Conservation (phyloP, 2,888 invertebrate species). For the Amblyjoppa proteus region DNA sequence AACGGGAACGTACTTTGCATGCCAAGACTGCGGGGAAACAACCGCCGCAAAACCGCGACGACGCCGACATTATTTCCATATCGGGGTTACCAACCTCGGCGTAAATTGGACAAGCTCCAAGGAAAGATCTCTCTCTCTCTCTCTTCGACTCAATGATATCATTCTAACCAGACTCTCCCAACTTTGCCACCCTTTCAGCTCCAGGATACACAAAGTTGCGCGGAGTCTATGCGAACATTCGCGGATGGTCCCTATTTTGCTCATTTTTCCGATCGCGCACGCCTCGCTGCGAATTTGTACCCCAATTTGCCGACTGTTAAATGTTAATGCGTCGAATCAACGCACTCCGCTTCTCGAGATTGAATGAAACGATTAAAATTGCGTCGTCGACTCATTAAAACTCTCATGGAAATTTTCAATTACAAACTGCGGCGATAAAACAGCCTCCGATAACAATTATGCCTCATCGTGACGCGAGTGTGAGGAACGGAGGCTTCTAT, state of each 20-base stretch:
- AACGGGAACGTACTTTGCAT: constrained; percentile 58
- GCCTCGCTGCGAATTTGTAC: no score
- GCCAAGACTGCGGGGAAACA: constrained; percentile 55
- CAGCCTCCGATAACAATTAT: constrained; percentile 21
- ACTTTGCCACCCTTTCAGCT: background rate
- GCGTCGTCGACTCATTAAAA: background rate
- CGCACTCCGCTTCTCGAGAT: no score
- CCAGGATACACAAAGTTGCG: constrained; percentile 24
- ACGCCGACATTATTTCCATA: constrained; percentile 72
- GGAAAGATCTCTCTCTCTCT: constrained; percentile 53
- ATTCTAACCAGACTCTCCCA: constrained; percentile 22
- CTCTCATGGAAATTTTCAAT: constrained; percentile 19
- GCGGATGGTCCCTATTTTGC: no score
- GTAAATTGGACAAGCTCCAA: constrained; percentile 71
- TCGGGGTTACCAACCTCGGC: constrained; percentile 68
- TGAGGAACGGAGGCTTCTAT: background rate
- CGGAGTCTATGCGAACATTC: no score
- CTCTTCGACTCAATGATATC: constrained; percentile 27
- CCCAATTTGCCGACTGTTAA: background rate
- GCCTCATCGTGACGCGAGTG: background rate
- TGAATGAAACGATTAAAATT: background rate
- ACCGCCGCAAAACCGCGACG: constrained; percentile 46
- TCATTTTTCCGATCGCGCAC: no score
- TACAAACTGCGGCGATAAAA: background rate
- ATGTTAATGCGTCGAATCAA: background rate